Evolutionary conservation across 2,888 invertebrate species (phyloP), one percentile per base, ranked within the genome.

Genomic region (Mythimna pallens): DNA sequence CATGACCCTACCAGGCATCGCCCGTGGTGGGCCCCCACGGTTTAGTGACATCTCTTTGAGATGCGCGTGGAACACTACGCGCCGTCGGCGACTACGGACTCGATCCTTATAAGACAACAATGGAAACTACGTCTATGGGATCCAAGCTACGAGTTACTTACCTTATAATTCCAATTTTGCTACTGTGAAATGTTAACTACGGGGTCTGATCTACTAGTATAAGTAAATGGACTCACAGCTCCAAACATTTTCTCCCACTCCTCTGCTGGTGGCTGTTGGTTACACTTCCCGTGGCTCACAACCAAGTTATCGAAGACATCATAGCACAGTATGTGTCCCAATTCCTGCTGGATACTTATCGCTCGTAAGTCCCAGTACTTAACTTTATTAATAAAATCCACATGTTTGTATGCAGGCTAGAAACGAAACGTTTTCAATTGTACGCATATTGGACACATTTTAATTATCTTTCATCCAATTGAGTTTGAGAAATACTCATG

Each of bases 381-480:
- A 22, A 76, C 30, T 1, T 61, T 54, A 30, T 71, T 72, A 67
- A 69, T 63, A 72, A 77, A 75, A 6, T 76, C 72, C 76, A 80
- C 79, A 55, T 17, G 59, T 65, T 54, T 34, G 81, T 58, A 81
- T 54, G 54, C 62, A 61, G 36, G 81, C 72, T 80, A 76, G 77
- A 80, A 80, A 80, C 65, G 76, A 81, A 80, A 80, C 76, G 62
- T 50, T 62, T 64, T 65, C 67, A 57, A 65, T 65, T 52, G 66
- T 65, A 66, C 65, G 36, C 62, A 54, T 30, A 47, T 71, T 76
- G 57, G 65, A 79, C 59, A 71, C 59, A 61, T 58, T 79, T 76
- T 71, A 25, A 59, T 67, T 75, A 65, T 62, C 77, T 76, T 69
- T 65, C 20, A 75, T 69, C 54, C 76, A 72, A 66, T 78, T 73